A percentile compares a stretch with the other conserved stretches of the same genome.
Evolutionary conservation across 2,113 vertebrate species (phyloP).

Genomic region (Calyptommatus sinebrachiatus): DNA sequence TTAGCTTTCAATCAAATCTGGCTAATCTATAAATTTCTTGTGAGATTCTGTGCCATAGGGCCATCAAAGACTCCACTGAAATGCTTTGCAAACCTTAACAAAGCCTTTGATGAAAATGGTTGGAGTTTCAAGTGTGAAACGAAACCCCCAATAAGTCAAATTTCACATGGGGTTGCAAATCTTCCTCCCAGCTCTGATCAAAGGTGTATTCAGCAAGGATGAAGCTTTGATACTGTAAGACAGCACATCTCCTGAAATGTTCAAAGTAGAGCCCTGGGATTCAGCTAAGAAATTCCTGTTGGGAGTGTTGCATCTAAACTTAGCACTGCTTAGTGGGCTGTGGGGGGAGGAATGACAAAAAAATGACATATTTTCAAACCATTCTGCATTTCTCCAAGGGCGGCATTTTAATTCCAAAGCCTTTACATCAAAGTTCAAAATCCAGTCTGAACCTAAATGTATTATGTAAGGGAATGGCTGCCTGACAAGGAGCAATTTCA

Average conservation of each 20-base stretch:
- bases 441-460: neutral
- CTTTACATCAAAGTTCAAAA: neutral
- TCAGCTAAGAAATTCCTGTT: conserved; percentile 54
- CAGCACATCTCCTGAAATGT: conserved; percentile 64
- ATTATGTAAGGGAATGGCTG: neutral
- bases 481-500: neutral
- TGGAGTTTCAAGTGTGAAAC: conserved; percentile 68
- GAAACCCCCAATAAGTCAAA: conserved; percentile 68
- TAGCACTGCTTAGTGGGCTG: conserved; percentile 41
- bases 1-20: conserved; percentile 40
- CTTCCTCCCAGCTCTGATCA: conserved; percentile 69
- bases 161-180: conserved; percentile 69
- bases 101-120: conserved; percentile 66
- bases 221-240: conserved; percentile 66
- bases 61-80: conserved; percentile 62
- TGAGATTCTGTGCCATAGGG: conserved; percentile 44
- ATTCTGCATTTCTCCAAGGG: conserved; percentile 24
- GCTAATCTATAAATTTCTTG: conserved; percentile 49
- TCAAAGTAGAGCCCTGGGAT: conserved; percentile 63
- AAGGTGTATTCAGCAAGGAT: conserved; percentile 67
- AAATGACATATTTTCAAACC: conserved; percentile 40
- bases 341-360: neutral
- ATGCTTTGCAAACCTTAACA: conserved; percentile 61
- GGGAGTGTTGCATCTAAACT: conserved; percentile 54
- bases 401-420: conserved; percentile 27